phyloP scores from a whole-genome alignment of 1,140 invertebrate species.

The Schlechtendalia chinensis region DNA sequence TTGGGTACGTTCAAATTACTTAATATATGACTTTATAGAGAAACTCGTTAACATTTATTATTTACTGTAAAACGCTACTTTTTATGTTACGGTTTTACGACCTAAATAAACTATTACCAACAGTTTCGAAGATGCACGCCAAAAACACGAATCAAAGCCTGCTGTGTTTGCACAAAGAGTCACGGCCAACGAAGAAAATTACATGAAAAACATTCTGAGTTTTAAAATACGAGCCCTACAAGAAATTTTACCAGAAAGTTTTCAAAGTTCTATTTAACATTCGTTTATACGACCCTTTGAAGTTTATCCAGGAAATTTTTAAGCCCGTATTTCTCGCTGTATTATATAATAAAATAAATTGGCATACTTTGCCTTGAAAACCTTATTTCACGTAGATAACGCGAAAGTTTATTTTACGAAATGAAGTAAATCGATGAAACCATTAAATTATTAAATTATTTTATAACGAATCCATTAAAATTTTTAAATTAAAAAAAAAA shows the following conservation, averaged over 20 bases:
- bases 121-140: not conserved
- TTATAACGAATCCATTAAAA: too few relatives aligned
- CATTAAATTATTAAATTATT: too few relatives aligned
- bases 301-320: not conserved
- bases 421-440: not conserved
- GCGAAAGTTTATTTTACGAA: not conserved
- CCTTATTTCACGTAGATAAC: not conserved
- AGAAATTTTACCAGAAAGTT: constrained; percentile 7
- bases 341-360: not conserved
- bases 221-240: not conserved
- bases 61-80: too few relatives aligned
- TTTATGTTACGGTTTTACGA: too few relatives aligned
- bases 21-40: too few relatives aligned
- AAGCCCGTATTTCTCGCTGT: not conserved
- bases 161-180: not conserved
- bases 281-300: constrained; percentile 12
- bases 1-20: too few relatives aligned
- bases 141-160: constrained; percentile 6
- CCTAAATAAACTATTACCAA: too few relatives aligned
- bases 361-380: not conserved
- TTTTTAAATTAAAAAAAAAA: too few relatives aligned
- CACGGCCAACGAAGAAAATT: not conserved
- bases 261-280: constrained; percentile 24
- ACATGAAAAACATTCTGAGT: constrained; percentile 5
- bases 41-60: too few relatives aligned